Percentiles rank a stretch among this genome's conserved stretches.
Evolutionary conservation across 2,888 invertebrate genomes (phyloP).

Genomic region (Harpalus rufipes): DNA sequence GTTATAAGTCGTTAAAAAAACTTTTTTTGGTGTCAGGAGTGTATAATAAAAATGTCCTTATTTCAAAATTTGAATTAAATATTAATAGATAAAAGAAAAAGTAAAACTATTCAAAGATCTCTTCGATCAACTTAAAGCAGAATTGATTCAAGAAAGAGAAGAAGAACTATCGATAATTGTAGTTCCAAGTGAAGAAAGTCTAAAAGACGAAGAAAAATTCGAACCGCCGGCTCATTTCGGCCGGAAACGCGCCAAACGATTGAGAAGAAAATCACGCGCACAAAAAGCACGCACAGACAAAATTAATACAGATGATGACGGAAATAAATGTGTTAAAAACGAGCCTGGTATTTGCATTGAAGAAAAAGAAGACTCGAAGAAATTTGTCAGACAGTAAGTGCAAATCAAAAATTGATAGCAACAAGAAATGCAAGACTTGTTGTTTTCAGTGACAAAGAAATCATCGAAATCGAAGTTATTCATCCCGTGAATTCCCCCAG

Average conservation of each 20-base stretch:
- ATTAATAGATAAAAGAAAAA: constrained; percentile 33
- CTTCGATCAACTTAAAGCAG: constrained; percentile 28
- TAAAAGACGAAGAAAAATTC: constrained; percentile 18
- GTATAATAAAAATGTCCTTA: not conserved
- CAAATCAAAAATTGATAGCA: not conserved
- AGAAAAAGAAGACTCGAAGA: not conserved
- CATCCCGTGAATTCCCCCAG: constrained; percentile 4
- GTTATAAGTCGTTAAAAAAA: too few relatives aligned
- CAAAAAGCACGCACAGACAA: constrained; percentile 51
- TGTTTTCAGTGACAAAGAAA: constrained; percentile 43
- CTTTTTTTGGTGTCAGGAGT: too few relatives aligned
- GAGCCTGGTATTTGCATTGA: not conserved
- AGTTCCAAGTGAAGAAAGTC: not conserved
- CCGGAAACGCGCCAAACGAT: constrained; percentile 19
- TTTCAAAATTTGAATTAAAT: not conserved
- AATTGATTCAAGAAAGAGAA: not conserved
- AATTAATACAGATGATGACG: constrained; percentile 44
- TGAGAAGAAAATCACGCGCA: constrained; percentile 34
- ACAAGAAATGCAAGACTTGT: not conserved
- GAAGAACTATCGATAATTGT: not conserved
- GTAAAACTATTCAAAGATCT: constrained; percentile 22
- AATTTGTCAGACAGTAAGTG: not conserved
- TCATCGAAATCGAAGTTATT: constrained; percentile 34
- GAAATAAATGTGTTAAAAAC: constrained; percentile 9
- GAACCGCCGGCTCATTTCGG: constrained; percentile 16